A percentile compares a stretch with the other conserved stretches of the same genome.
These are phyloP conservation scores for Microcebus tavaratra DNA, from an alignment of 2,113 vertebrate species.

Conservation along the genomic window DNA sequence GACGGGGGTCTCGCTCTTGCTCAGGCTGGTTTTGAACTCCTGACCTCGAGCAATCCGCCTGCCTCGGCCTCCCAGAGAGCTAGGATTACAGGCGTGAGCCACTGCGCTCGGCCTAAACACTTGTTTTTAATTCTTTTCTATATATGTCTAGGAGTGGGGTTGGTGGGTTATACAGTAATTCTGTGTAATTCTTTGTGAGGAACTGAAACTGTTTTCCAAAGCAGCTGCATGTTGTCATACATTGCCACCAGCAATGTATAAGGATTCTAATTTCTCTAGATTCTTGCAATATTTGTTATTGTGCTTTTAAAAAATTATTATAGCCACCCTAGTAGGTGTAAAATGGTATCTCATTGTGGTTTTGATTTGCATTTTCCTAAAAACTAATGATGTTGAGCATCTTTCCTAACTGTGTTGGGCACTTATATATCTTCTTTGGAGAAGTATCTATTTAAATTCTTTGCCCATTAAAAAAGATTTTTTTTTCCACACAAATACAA, in stretches of 20 bases:
- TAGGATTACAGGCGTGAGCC: no score
- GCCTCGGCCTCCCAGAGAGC: no score
- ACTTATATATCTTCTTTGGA: background rate
- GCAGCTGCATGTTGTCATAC: background rate
- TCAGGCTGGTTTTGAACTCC: no score
- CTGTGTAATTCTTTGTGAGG: background rate
- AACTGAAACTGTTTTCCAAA: background rate
- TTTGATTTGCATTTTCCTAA: background rate
- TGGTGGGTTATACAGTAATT: background rate
- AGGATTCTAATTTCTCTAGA: background rate
- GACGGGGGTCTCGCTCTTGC: no score
- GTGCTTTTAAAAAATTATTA: background rate
- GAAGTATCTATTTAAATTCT: background rate
- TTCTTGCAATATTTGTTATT: background rate
- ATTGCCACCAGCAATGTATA: background rate
- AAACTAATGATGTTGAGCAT: background rate
- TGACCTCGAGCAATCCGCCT: no score
- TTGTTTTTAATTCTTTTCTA: background rate
- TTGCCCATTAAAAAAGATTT: background rate
- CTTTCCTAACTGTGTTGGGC: background rate
- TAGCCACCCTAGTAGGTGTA: background rate
- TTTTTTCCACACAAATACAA: no score
- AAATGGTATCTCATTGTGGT: background rate
- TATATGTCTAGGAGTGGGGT: background rate
- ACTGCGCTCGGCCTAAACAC: background rate